Evolutionary conservation across 2,888 invertebrate species (phyloP).

Genomic region (Drosophila vallismaia): DNA sequence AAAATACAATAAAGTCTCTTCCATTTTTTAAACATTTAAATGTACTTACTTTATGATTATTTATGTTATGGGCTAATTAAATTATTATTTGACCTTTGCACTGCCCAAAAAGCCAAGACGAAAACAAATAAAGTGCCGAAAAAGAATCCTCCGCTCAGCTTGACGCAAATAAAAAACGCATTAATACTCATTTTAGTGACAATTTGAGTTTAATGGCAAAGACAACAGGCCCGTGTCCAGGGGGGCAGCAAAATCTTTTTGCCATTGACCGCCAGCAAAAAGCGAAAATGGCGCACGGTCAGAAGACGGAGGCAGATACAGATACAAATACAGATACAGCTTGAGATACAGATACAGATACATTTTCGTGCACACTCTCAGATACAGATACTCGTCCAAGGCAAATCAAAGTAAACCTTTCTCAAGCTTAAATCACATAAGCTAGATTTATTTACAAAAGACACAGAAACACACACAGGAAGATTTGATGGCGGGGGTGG

Average conservation of each 20-base stretch:
- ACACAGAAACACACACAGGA: constrained; percentile 28
- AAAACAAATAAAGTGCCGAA: constrained; percentile 9
- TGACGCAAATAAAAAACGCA: constrained; percentile 71
- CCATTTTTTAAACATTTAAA: constrained; percentile 17
- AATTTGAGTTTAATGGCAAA: constrained; percentile 76
- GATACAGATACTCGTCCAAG: constrained; percentile 30
- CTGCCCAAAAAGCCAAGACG: constrained; percentile 21
- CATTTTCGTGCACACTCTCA: constrained; percentile 8
- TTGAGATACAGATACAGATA: constrained; percentile 23
- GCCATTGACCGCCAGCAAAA: constrained; percentile 73
- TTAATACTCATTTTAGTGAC: constrained; percentile 77
- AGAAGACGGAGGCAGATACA: constrained; percentile 51
- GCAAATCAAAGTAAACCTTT: constrained; percentile 73
- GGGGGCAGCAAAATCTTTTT: constrained; percentile 62
- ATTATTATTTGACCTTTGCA: constrained; percentile 30
- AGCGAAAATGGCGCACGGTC: constrained; percentile 73
- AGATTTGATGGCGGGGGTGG: background rate
- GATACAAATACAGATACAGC: constrained; percentile 6
- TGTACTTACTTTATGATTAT: background rate
- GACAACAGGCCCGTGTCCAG: constrained; percentile 29
- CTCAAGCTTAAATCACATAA: constrained; percentile 68
- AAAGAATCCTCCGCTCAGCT: constrained; percentile 34
- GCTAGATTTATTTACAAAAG: constrained; percentile 77
- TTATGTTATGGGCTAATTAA: constrained; percentile 17
- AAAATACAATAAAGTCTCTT: no score